Evolutionary conservation across 2,797 vertebrate genomes (phyloP).

Genomic region (Parambassis ranga): DNA sequence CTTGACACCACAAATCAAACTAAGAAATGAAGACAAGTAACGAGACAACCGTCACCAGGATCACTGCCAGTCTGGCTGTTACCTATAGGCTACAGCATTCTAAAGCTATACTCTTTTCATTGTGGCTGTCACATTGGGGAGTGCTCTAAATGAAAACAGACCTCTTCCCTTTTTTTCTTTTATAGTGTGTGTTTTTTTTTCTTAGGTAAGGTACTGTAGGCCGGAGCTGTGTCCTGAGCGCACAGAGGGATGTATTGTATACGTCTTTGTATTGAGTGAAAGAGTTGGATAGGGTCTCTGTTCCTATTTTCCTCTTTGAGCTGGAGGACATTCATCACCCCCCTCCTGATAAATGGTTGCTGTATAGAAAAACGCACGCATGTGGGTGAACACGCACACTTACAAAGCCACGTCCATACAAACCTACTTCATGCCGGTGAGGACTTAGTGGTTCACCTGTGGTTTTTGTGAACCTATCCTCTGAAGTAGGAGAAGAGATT

Average conservation of each 20-base stretch:
- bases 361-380: conserved; percentile 47
- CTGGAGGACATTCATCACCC: conserved; percentile 61
- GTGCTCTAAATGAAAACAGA: conserved; percentile 71
- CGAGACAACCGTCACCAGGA: conserved; percentile 63
- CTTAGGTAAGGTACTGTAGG: conserved; percentile 42
- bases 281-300: conserved; percentile 51
- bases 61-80: conserved; percentile 69
- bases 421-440: conserved; percentile 16
- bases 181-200: conserved; percentile 27
- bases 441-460: conserved; percentile 37
- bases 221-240: conserved; percentile 44
- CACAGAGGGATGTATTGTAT: conserved; percentile 60
- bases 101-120: conserved; percentile 62
- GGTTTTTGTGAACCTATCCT: conserved; percentile 20
- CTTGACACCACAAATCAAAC: conserved; percentile 78
- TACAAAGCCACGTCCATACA: conserved; percentile 21
- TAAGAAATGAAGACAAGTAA: conserved; percentile 72
- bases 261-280: conserved; percentile 56
- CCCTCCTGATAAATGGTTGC: conserved; percentile 56
- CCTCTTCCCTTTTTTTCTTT: conserved; percentile 40
- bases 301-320: conserved; percentile 43
- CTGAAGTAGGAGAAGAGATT: not conserved
- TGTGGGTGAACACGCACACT: not conserved
- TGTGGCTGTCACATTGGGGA: conserved; percentile 63
- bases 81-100: conserved; percentile 63